These are phyloP conservation scores for Subacronicta megacephala DNA, from an alignment of 2,888 invertebrate species.

Conservation along the genomic window DNA sequence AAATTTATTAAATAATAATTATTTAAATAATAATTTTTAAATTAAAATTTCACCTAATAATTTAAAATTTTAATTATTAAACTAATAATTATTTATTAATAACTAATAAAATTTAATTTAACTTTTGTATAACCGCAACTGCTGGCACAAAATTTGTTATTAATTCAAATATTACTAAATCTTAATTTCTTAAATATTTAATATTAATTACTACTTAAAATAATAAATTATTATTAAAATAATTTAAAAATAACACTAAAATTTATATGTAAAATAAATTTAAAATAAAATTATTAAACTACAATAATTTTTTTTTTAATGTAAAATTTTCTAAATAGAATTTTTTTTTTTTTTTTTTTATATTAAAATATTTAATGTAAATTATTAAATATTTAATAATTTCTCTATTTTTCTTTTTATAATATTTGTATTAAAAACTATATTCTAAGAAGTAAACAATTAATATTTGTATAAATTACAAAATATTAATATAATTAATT, in stretches of 20 bases:
- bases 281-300: slow-evolving; percentile 83
- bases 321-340: slow-evolving; percentile 63
- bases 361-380: slow-evolving; percentile 55
- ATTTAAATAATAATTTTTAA: no score
- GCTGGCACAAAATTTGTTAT: slow-evolving; percentile 92
- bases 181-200: slow-evolving; percentile 90
- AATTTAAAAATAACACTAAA: no score
- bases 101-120: slow-evolving; percentile 88
- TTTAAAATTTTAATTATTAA: no score
- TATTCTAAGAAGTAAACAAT: slow-evolving; percentile 54
- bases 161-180: slow-evolving; percentile 90
- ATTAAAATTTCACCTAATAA: no score
- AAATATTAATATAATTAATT: slow-evolving; percentile 55
- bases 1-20: no score
- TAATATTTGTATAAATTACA: slow-evolving; percentile 45
- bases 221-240: no score
- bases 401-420: slow-evolving; percentile 52
- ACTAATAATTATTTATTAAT: slow-evolving; percentile 75
- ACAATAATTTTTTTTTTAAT: slow-evolving; percentile 83
- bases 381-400: slow-evolving; percentile 59
- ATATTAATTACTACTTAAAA: no score
- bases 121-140: slow-evolving; percentile 92
- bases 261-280: no score
- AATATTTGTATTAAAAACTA: slow-evolving; percentile 59
- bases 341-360: slow-evolving; percentile 77